A percentile compares a stretch with the other conserved stretches of the same genome.
These are phyloP conservation scores for Heliocidaris tuberculata DNA, from an alignment of 35 echinoderm and acorn worm species.

Conservation along the genomic window DNA sequence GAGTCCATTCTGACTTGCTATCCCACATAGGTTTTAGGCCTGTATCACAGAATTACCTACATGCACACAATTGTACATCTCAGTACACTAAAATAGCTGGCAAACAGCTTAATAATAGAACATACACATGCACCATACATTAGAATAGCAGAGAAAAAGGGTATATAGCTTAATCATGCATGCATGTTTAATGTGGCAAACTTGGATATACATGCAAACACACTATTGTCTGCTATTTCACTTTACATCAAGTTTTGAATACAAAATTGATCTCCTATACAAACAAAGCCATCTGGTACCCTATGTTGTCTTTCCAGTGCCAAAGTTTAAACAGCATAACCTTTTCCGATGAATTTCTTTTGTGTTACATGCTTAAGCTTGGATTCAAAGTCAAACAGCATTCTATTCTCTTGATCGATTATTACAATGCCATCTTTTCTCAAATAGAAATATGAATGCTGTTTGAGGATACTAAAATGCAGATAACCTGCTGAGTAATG, in stretches of 20 bases:
- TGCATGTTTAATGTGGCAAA: neutral
- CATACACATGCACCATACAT: neutral
- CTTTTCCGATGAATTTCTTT: neutral
- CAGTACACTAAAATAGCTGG: slow-evolving; percentile 7
- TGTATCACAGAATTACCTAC: neutral
- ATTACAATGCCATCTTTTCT: neutral
- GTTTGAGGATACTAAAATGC: neutral
- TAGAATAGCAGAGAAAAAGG: neutral
- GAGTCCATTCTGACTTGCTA: slow-evolving; percentile 8
- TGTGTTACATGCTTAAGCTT: neutral
- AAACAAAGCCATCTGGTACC: slow-evolving; percentile 1
- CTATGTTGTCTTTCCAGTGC: neutral
- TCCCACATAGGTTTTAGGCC: neutral
- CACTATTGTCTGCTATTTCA: slow-evolving; percentile 17
- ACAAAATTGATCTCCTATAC: slow-evolving; percentile 3
- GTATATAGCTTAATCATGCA: neutral
- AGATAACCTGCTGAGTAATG: slow-evolving; percentile 1
- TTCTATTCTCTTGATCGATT: neutral
- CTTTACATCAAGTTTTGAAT: slow-evolving; percentile 11
- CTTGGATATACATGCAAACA: neutral
- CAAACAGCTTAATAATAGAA: neutral
- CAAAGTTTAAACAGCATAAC: slow-evolving; percentile 17
- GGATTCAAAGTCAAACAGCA: neutral
- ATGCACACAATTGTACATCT: neutral
- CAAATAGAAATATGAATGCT: neutral